phyloP scores from a whole-genome alignment of 1,140 invertebrate species.

The Octopus bimaculoides region DNA sequence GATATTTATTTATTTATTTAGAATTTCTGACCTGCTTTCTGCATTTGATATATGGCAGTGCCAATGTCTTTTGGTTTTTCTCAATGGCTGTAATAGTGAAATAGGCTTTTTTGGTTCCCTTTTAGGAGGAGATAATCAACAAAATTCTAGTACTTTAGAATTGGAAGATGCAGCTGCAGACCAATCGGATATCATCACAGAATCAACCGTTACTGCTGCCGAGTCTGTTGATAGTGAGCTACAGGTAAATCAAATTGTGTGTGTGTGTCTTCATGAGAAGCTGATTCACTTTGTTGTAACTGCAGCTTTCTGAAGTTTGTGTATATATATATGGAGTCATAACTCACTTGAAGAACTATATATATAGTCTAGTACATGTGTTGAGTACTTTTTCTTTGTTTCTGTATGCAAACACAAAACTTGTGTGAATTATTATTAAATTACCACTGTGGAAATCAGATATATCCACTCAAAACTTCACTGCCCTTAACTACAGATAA shows the following conservation, averaged over 20 bases:
- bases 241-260: background rate
- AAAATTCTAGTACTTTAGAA: conserved; percentile 7
- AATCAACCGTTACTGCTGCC: conserved; percentile 9
- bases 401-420: no score
- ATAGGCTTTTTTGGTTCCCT: background rate
- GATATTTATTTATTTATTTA: background rate
- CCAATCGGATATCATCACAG: conserved; percentile 1
- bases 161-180: background rate
- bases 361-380: no score
- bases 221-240: conserved; percentile 1
- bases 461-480: no score
- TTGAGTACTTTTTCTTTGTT: no score
- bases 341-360: no score
- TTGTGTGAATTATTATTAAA: no score
- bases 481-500: no score
- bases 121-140: background rate
- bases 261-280: no score
- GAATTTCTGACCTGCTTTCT: conserved; percentile 3
- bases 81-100: background rate
- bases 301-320: no score
- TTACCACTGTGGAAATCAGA: no score
- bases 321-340: no score
- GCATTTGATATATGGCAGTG: conserved; percentile 8
- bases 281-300: no score
- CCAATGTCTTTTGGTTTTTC: background rate